These are phyloP conservation scores for Cataglyphis albicans DNA, from an alignment of 2,888 invertebrate genomes.

Conservation along the genomic window DNA sequence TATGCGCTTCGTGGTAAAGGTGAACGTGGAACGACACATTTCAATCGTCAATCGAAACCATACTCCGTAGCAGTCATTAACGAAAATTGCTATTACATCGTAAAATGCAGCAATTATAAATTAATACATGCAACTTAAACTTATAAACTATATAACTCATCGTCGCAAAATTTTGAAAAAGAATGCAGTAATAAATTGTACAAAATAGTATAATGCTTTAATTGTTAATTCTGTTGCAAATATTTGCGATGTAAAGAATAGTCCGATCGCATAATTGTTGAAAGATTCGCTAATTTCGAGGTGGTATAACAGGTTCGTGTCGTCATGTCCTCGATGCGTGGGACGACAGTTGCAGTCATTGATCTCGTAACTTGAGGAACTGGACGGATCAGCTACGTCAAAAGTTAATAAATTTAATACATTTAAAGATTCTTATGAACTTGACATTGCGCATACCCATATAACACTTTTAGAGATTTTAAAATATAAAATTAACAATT, in stretches of 20 bases:
- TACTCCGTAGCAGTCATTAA: background rate
- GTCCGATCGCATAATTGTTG: slow-evolving; percentile 13
- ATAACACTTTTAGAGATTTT: too few relatives aligned
- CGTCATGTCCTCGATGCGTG: slow-evolving; percentile 64
- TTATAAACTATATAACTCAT: background rate
- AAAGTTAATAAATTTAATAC: too few relatives aligned
- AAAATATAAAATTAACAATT: too few relatives aligned
- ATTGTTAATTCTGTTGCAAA: background rate
- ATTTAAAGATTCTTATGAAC: too few relatives aligned
- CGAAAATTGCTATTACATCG: background rate
- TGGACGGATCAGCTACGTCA: too few relatives aligned
- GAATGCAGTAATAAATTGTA: background rate
- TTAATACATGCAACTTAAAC: background rate
- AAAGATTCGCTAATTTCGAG: slow-evolving; percentile 47
- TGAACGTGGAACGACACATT: background rate
- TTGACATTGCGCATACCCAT: too few relatives aligned
- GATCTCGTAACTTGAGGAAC: slow-evolving; percentile 57
- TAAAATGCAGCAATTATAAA: slow-evolving; percentile 2
- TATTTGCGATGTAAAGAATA: background rate
- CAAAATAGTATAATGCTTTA: background rate
- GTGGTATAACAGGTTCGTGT: slow-evolving; percentile 55
- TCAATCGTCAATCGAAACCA: slow-evolving; percentile 3
- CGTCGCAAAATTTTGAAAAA: background rate
- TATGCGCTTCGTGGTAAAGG: background rate
- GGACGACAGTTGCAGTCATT: slow-evolving; percentile 63